A percentile compares a stretch with the other conserved stretches of the same genome.
Evolutionary conservation across 2,797 vertebrate genomes (phyloP).

Genomic region (Loriculus beryllinus): DNA sequence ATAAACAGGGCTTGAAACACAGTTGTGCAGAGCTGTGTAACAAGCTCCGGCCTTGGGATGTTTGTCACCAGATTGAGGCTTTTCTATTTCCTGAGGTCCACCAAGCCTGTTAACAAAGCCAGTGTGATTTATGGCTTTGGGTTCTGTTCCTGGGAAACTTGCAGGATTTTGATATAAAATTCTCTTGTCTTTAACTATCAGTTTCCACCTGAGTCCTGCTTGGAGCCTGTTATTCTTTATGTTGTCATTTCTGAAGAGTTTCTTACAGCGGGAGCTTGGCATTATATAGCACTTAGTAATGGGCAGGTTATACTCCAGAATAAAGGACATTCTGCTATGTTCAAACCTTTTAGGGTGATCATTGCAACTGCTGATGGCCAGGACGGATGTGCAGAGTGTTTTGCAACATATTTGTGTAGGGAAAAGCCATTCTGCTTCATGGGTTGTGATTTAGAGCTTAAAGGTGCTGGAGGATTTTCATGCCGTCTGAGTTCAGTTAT

Average conservation of each 20-base stretch:
- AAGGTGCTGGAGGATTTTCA: not conserved
- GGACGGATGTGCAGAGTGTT: not conserved
- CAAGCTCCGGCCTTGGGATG: not conserved
- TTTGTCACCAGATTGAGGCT: conserved; percentile 26
- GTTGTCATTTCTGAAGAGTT: conserved; percentile 62
- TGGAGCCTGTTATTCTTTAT: conserved; percentile 60
- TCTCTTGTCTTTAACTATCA: conserved; percentile 54
- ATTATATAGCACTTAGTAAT: conserved; percentile 47
- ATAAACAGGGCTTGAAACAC: not conserved
- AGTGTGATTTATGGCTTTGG: conserved; percentile 53
- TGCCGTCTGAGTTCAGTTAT: not conserved
- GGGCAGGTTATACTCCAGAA: conserved; percentile 34
- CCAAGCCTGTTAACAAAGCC: conserved; percentile 34
- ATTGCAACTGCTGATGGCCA: not conserved
- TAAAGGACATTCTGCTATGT: conserved; percentile 24
- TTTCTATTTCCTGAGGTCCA: conserved; percentile 33
- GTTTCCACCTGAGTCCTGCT: conserved; percentile 52
- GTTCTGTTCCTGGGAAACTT: conserved; percentile 28
- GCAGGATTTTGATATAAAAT: conserved; percentile 56
- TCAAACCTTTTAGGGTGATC: conserved; percentile 17
- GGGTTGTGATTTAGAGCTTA: not conserved
- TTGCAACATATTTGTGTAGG: not conserved
- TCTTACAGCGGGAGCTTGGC: conserved; percentile 29
- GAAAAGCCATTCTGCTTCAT: not conserved
- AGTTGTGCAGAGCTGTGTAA: not conserved